Evolutionary conservation across 2,888 invertebrate genomes (phyloP).

Genomic region (Scrobipalpa costella): DNA sequence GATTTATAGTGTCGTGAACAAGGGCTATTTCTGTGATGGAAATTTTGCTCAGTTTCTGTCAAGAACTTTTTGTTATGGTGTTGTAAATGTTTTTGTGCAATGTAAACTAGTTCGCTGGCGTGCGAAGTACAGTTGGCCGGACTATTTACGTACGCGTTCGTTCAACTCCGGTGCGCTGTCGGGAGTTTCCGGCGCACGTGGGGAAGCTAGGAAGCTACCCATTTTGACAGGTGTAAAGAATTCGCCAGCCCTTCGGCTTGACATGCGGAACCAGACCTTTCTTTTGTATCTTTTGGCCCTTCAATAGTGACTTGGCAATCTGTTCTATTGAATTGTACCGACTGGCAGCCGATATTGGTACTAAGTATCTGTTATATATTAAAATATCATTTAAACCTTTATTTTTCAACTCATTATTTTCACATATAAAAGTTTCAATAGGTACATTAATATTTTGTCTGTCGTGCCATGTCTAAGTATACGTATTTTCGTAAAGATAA

Average conservation of each 20-base stretch:
- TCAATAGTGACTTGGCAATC: background rate
- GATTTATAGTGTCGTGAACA: background rate
- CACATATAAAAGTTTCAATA: background rate
- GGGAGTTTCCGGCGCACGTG: slow-evolving; percentile 69
- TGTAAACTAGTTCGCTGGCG: slow-evolving; percentile 3
- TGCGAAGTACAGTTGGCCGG: slow-evolving; percentile 22
- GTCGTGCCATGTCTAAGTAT: background rate
- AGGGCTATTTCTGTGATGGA: background rate
- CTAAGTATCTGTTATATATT: background rate
- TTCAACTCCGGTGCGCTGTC: slow-evolving; percentile 52
- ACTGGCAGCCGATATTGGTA: background rate
- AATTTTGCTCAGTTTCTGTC: background rate
- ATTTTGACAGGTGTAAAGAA: slow-evolving; percentile 49
- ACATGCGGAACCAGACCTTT: background rate
- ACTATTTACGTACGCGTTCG: slow-evolving; percentile 68
- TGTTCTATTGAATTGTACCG: too few relatives aligned
- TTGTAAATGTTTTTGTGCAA: slow-evolving; percentile 5
- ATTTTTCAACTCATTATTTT: too few relatives aligned
- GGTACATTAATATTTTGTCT: background rate
- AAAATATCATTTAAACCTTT: too few relatives aligned
- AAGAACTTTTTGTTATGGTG: slow-evolving; percentile 11
- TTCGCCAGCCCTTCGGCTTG: slow-evolving; percentile 4
- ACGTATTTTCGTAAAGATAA: background rate
- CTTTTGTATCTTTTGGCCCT: slow-evolving; percentile 2
- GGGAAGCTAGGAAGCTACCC: slow-evolving; percentile 39